Base-by-base conservation (phyloP, 2,888 invertebrate genomes). In the Apamea anceps region DNA sequence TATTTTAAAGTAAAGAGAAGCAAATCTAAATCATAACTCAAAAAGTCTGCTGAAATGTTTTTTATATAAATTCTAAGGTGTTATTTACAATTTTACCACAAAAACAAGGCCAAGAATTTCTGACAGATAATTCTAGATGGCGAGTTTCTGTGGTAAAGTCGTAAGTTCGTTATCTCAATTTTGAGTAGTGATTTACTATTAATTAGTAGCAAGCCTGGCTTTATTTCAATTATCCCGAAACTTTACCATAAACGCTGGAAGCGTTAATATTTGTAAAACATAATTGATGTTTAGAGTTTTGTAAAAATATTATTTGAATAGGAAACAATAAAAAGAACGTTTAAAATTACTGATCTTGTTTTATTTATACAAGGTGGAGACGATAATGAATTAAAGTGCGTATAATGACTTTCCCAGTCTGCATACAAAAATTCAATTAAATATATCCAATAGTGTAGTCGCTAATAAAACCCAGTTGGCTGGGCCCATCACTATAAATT, bases 281-380 rank as follows among this genome's bases (percentile, higher is more conserved):
- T 90, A 84, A 91, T 93, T 92, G 92, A 93, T 94, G 94, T 94
- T 92, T 94, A 94, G 93, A 89, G 90, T 94, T 94, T 94, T 92
- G 90, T 94, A 93, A 93, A 92, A 91, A 90, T 89, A 92, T 93
- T 85, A 92, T 92, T 93, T 93, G 92, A 92, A 88, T 89, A 89
- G 90, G 84, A 92, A 91, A 93, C 91, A 89, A 90, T 89, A 90
- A 90, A 89, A 80, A 81, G 72, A 88, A 82, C 76, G 80, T 88
- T 81, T 84, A 87, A 90, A 90, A 84, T 81, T 15, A 80, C 0
- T 72, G n/a, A 25, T n/a, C 15, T 54, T 81, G 66, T 85, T 85
- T 90, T 74, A 74, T 81, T 67, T 37, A 42, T 5, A 37, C 21
- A 37, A 21, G 32, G 15, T 32, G 18, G 8, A 32, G 32, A 1